A percentile compares a stretch with the other conserved stretches of the same genome.
Conservation (phyloP, 2,888 invertebrate species). For the Halictus ligatus region DNA sequence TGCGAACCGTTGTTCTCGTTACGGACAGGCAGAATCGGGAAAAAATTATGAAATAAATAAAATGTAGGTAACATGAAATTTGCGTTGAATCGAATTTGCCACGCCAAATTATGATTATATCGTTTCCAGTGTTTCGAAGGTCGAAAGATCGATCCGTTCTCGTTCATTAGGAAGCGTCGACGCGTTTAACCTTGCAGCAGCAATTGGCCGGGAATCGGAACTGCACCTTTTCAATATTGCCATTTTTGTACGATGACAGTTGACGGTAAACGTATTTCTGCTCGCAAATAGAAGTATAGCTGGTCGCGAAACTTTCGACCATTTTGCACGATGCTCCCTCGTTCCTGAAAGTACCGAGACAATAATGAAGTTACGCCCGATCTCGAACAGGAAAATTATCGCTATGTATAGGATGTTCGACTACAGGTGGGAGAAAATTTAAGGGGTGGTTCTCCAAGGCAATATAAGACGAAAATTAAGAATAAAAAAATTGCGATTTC, state of each 20-base stretch:
- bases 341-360: slow-evolving; percentile 63
- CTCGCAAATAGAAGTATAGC: slow-evolving; percentile 85
- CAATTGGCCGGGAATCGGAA: slow-evolving; percentile 91
- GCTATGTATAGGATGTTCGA: too few species aligned
- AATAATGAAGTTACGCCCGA: neutral
- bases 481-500: too few species aligned
- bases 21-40: neutral
- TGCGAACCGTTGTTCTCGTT: neutral
- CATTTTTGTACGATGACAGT: slow-evolving; percentile 85
- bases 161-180: slow-evolving; percentile 32
- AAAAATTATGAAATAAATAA: neutral
- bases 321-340: slow-evolving; percentile 79
- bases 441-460: too few species aligned
- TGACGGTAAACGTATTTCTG: slow-evolving; percentile 87
- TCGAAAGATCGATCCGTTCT: neutral
- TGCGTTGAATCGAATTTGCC: neutral
- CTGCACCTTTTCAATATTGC: slow-evolving; percentile 84
- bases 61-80: neutral
- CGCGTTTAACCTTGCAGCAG: slow-evolving; percentile 86
- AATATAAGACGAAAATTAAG: too few species aligned
- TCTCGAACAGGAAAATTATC: neutral
- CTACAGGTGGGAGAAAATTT: too few species aligned
- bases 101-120: neutral
- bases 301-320: slow-evolving; percentile 79
- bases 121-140: neutral